Evolutionary conservation across 2,113 vertebrate species (phyloP).

Genomic region (Laticauda laticaudata): DNA sequence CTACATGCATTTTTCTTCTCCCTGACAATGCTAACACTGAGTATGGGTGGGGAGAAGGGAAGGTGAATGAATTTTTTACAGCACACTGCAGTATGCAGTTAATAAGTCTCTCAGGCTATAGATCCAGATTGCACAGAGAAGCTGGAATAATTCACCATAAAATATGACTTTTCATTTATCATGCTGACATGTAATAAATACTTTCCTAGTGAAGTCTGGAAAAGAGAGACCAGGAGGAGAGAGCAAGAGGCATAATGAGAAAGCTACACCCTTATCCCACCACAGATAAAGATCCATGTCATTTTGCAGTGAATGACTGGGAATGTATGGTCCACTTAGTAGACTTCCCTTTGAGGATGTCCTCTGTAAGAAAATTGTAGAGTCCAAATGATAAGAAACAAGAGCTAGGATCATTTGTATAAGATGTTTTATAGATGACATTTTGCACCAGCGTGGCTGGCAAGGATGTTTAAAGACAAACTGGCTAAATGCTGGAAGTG

Average conservation of each 20-base stretch:
- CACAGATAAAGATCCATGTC: neutral
- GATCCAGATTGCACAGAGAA: conserved; percentile 66
- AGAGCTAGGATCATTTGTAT: neutral
- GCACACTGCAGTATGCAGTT: conserved; percentile 72
- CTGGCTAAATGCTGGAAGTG: too few species aligned
- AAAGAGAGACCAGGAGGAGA: conserved; percentile 13
- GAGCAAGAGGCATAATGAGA: neutral
- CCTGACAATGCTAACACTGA: conserved; percentile 36
- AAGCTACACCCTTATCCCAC: neutral
- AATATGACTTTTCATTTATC: conserved; percentile 78
- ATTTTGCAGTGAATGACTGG: neutral
- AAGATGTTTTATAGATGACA: too few species aligned
- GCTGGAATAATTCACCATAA: conserved; percentile 75
- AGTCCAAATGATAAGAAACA: neutral
- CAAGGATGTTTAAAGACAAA: too few species aligned
- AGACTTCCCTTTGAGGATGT: neutral
- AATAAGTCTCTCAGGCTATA: conserved; percentile 73
- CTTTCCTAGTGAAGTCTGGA: conserved; percentile 60
- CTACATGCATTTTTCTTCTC: conserved; percentile 12
- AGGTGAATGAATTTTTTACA: conserved; percentile 73
- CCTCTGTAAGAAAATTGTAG: neutral
- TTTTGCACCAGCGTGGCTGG: too few species aligned
- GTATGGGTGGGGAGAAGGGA: conserved; percentile 1
- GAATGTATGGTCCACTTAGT: neutral
- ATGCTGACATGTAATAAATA: conserved; percentile 73